Base-by-base conservation (phyloP, 2,797 vertebrate genomes). In the Centropyge bicolor region DNA sequence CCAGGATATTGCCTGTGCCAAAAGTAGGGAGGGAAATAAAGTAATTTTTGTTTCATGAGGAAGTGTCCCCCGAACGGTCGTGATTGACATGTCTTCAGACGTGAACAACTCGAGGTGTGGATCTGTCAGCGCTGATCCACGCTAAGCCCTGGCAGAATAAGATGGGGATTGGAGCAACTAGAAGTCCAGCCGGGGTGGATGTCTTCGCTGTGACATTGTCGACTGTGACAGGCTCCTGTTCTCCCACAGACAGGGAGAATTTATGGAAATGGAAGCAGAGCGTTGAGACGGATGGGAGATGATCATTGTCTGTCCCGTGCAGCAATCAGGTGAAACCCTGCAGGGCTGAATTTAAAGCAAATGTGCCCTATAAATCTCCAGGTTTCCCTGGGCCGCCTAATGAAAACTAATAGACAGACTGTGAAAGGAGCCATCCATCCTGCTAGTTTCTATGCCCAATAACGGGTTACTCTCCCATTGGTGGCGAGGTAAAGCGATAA, bases 371-470 rank as follows among this genome's bases (percentile, higher is more conserved):
- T 96, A 95, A 94, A 96, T 95, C 95, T 94, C 85, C 78, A 82
- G 89, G 83, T 90, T 92, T 93, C 86, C 75, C 81, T 80, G 86
- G 77, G 80, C 88, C 11, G 75, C 90, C 93, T 95, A 94, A 95
- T 95, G 95, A 95, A 95, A 95, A 94, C 94, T 93, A 96, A 95
- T 94, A 92, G 94, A 93, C 90, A 89, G 88, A 80, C 87, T 70
- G 90, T 93, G 92, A 91, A 90, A 87, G 86, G 88, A 87, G 81
- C 84, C 81, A 95, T 96, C 91, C 90, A 94, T 95, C 91, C 88
- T 92, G 78, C 88, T 91, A 76, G 89, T 93, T 94, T 94, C 86
- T 61, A 69, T 74, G 9, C 74, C 90, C 90, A 85, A 45, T 87
- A 88, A 87, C 64, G 60, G 77, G 88, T 91, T 91, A 86, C 88